A percentile compares a stretch with the other conserved stretches of the same genome.
Conservation (phyloP, 2,888 invertebrate genomes). For the Pristionchus mayeri region DNA sequence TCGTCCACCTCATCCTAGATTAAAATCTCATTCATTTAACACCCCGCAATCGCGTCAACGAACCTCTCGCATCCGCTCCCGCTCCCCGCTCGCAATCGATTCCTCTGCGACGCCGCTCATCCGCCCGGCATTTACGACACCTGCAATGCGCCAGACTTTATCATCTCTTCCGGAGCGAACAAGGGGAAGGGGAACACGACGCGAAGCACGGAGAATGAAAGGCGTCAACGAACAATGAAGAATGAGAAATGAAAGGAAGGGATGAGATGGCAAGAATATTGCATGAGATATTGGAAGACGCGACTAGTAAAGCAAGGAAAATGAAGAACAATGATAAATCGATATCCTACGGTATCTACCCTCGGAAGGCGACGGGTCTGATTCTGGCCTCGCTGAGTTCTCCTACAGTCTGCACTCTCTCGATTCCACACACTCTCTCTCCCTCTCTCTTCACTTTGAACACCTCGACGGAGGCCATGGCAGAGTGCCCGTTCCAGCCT, state of each 20-base stretch:
- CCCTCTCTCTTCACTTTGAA: constrained; percentile 8
- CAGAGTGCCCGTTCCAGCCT: constrained; percentile 67
- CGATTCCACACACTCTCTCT: constrained; percentile 31
- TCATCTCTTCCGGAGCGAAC: neutral
- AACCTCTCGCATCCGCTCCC: constrained; percentile 16
- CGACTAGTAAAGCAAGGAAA: constrained; percentile 11
- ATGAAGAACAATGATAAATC: constrained; percentile 15
- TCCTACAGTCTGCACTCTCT: constrained; percentile 42
- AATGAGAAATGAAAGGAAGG: neutral
- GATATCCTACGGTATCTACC: constrained; percentile 2
- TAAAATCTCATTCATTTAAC: neutral
- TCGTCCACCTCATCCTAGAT: constrained; percentile 22
- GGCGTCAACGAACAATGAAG: neutral
- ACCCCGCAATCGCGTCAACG: neutral
- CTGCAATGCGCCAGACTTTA: constrained; percentile 12
- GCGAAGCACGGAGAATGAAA: constrained; percentile 11
- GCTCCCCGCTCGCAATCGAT: constrained; percentile 2
- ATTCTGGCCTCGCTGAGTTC: constrained; percentile 53
- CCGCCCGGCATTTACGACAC: constrained; percentile 20
- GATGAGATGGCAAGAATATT: neutral
- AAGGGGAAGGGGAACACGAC: constrained; percentile 11
- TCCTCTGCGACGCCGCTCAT: constrained; percentile 28
- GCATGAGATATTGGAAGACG: neutral
- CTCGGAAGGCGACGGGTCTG: constrained; percentile 53
- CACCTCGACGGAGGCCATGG: constrained; percentile 61